Evolutionary conservation across 2,888 invertebrate species (phyloP).

Genomic region (Archips xylosteana): DNA sequence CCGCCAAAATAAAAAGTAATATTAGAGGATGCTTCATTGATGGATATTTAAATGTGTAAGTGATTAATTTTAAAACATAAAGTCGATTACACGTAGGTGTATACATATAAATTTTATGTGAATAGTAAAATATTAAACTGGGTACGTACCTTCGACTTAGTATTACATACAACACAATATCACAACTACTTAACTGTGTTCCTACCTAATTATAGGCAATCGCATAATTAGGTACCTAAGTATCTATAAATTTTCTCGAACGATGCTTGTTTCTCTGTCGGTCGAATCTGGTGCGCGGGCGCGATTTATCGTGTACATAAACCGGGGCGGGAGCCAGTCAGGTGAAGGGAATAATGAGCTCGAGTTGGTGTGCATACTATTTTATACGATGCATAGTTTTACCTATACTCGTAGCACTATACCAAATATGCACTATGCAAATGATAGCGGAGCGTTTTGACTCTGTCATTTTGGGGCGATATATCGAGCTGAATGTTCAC

Average conservation of each 20-base stretch:
- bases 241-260: not conserved
- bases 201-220: not conserved
- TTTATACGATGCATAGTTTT: not conserved
- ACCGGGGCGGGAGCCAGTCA: constrained; percentile 16
- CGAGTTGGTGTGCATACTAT: not conserved
- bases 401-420: too few relatives aligned
- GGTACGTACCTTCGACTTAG: too few relatives aligned
- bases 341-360: not conserved
- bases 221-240: not conserved
- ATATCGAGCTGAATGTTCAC: too few relatives aligned
- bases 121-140: too few relatives aligned
- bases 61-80: constrained; percentile 14
- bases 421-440: too few relatives aligned
- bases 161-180: too few relatives aligned
- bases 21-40: constrained; percentile 26
- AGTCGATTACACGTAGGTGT: not conserved
- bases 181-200: not conserved
- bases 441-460: too few relatives aligned
- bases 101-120: too few relatives aligned
- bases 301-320: constrained; percentile 43
- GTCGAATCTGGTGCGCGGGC: constrained; percentile 49
- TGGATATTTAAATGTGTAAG: constrained; percentile 28
- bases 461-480: too few relatives aligned
- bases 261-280: constrained; percentile 47
- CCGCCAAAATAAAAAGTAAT: constrained; percentile 63